Base-by-base conservation (phyloP, 1,140 invertebrate species). In the Zaprionus nigranus region DNA sequence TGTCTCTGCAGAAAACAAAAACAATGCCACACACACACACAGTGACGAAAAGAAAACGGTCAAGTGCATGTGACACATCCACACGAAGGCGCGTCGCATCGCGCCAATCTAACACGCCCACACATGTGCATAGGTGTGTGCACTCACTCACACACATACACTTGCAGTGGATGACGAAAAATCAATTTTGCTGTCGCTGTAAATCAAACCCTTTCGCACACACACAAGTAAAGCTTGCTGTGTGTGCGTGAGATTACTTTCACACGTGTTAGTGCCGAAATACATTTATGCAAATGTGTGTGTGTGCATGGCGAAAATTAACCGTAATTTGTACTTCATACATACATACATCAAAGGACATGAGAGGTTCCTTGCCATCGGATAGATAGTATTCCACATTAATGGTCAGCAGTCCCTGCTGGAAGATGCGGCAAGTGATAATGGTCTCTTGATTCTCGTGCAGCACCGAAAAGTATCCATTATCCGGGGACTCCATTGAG, bases 351-450 rank as follows among this genome's bases (percentile, higher is more conserved):
- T 97, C 96, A 92, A 95, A 96, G 75, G 93, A 94, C 70, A 97
- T 93, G 58, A 96, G 84, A 34, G 95, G 95, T 74, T 96, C 95
- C 81, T 96, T 95, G 66, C 94, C 94, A 51, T 96, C 96, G 40
- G 94, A 94, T 88, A 96, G 95, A 86, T 95, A 97, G 94, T 96
- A 97, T 92, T 97, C 96, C 90, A 97, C 95, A 91, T 97, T 97
- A 78, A 97, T 92, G 26, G 96, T 97, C 51, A 97, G 93, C 43
- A 97, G 92, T 40, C 96, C 96, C 82, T 96, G 95, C 20, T 85
- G 82, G 59, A 90, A 90, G 69, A 96, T 94, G 92, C 96, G 94
- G 15, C 96, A 94, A 15, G 95, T 96, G n/a, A 96, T 94, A 3
- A 96, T 93, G 60, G 94, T 94, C 40, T 95, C 95, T 82, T 94